Evolutionary conservation across 2,797 vertebrate species (phyloP), one percentile per base, ranked within the genome.

Genomic region (Silurus aristotelis): DNA sequence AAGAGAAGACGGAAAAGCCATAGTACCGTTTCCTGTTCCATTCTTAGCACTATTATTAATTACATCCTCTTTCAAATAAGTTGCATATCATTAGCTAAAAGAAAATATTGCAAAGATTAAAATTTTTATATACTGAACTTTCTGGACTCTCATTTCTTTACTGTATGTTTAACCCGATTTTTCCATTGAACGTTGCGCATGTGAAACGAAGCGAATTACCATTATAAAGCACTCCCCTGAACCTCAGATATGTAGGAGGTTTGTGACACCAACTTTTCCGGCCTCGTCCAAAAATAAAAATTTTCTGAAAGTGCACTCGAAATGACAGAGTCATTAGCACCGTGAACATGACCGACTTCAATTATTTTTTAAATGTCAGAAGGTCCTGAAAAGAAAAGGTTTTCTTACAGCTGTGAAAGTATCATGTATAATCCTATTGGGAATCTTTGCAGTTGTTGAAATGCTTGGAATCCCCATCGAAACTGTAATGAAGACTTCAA

Each of bases 301-400:
- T 64, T 76, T 83, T 85, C 43, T 75, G 6, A 73, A 79, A 70
- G 80, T 84, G 82, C 61, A 56, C 56, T 77, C 4, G 27, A 61
- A 83, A 81, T 80, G 76, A 83, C 81, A 61, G 31, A 72, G 20
- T 61, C 64, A 86, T 86, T 86, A 82, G 67, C 75, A 67, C 55
- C 58, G 83, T 72, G 58, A 55, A 25, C 48, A 60, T 52, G 60
- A 52, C 52, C 15, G 61, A 67, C 38, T 70, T 83, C 77, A 79
- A 27, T 72, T 55, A 79, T 79, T 77, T 86, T 79, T 60, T 64
- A 86, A 86, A 86, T 86, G 85, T 86, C 85, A 83, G 48, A 27
- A 64, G 66, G 67, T 22, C 67, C 78, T 71, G 55, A 5, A 70
- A 76, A 73, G 60, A 76, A 73, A 61, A 43, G 56, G 48, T 25